These are phyloP conservation scores for Maniola hyperantus DNA, from an alignment of 2,888 invertebrate species.

Conservation along the genomic window DNA sequence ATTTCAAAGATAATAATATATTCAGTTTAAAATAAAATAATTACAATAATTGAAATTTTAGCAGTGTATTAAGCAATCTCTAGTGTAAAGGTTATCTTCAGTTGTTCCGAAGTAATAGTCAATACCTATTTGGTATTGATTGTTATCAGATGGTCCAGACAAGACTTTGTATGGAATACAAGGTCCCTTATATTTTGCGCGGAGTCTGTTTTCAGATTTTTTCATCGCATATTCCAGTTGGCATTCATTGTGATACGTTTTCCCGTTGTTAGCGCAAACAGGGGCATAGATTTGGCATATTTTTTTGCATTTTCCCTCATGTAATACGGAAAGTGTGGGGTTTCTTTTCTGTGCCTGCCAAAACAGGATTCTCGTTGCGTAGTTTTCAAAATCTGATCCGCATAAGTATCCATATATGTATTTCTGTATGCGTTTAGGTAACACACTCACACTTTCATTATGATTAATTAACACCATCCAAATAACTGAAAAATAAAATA, in stretches of 20 bases:
- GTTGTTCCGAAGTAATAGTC: background rate
- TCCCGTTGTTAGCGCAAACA: slow-evolving; percentile 41
- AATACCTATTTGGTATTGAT: background rate
- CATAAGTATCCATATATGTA: slow-evolving; percentile 38
- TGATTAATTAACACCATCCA: slow-evolving; percentile 15
- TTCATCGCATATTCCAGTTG: slow-evolving; percentile 39
- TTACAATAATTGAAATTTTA: background rate
- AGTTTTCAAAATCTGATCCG: slow-evolving; percentile 43
- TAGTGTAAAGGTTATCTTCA: background rate
- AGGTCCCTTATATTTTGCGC: slow-evolving; percentile 28
- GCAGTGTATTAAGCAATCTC: background rate
- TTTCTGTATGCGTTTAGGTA: slow-evolving; percentile 35
- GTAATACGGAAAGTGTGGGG: slow-evolving; percentile 37
- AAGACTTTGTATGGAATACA: background rate
- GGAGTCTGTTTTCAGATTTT: slow-evolving; percentile 18
- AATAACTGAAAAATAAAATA: slow-evolving; percentile 19
- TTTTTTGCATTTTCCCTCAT: slow-evolving; percentile 40
- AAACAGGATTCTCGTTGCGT: slow-evolving; percentile 33
- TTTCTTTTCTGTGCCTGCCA: slow-evolving; percentile 32
- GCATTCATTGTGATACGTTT: slow-evolving; percentile 43
- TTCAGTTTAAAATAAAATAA: too few relatives aligned
- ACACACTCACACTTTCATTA: slow-evolving; percentile 12
- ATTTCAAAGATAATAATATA: too few relatives aligned
- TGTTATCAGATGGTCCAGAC: background rate
- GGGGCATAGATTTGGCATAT: slow-evolving; percentile 41